Percentiles rank a stretch among this genome's conserved stretches.
phyloP scores from a whole-genome alignment of 2,888 invertebrate species.

The Platycnemis pennipes region DNA sequence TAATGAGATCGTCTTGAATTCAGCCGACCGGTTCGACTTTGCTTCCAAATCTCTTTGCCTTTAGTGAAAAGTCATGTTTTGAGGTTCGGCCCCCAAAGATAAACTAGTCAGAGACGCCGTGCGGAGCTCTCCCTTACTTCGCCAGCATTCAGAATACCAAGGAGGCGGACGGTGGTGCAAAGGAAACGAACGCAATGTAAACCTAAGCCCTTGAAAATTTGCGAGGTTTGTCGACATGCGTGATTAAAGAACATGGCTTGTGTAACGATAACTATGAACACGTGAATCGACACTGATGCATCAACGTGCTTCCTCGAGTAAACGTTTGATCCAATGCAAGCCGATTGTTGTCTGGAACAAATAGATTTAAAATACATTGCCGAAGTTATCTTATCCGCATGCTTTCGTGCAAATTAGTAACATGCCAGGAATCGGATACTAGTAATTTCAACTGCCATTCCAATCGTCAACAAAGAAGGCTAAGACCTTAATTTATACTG shows the following conservation, averaged over 20 bases:
- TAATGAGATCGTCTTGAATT: neutral
- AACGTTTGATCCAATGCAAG: neutral
- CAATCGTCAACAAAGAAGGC: too few species aligned
- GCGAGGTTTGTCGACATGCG: neutral
- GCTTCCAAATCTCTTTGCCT: neutral
- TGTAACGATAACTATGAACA: neutral
- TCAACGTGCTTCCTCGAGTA: neutral
- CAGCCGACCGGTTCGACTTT: neutral
- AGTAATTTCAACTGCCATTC: too few species aligned
- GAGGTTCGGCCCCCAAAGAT: neutral
- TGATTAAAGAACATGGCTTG: neutral
- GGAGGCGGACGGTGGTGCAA: neutral
- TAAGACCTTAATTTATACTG: too few species aligned
- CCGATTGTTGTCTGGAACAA: too few species aligned
- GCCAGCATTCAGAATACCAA: neutral
- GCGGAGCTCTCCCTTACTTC: neutral
- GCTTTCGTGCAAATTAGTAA: too few species aligned
- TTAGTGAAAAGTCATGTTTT: constrained; percentile 25
- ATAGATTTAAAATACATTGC: too few species aligned
- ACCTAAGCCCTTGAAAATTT: neutral
- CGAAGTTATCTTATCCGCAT: too few species aligned
- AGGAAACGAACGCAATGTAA: neutral
- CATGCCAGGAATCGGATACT: too few species aligned
- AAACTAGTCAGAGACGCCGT: neutral
- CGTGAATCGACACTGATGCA: neutral